These are phyloP conservation scores for Ceramica pisi DNA, from an alignment of 2,888 invertebrate genomes.

Conservation along the genomic window DNA sequence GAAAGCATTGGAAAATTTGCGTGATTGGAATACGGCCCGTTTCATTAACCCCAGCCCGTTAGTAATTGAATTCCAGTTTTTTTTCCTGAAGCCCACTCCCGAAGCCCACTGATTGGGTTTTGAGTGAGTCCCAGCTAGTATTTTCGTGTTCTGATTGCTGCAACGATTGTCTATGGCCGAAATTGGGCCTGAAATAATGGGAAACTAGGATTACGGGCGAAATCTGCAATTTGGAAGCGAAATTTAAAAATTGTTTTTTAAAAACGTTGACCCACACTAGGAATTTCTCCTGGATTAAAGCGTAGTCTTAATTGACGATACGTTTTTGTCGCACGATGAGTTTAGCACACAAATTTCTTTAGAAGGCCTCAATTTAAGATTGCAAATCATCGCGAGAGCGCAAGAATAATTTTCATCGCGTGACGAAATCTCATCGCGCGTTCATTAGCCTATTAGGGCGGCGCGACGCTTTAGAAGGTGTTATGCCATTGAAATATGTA, in stretches of 20 bases:
- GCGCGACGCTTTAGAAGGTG: no score
- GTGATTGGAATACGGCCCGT: slow-evolving; percentile 38
- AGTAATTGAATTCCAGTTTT: slow-evolving; percentile 68
- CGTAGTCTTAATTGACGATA: no score
- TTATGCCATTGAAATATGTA: neutral
- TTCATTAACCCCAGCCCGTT: slow-evolving; percentile 52
- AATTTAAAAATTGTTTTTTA: slow-evolving; percentile 33
- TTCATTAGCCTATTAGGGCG: no score
- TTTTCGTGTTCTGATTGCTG: slow-evolving; percentile 48
- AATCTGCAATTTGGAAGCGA: slow-evolving; percentile 21
- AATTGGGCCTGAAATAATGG: slow-evolving; percentile 52
- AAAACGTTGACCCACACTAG: no score
- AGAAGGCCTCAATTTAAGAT: no score
- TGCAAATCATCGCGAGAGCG: no score
- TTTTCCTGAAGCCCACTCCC: slow-evolving; percentile 48
- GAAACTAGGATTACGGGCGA: slow-evolving; percentile 12
- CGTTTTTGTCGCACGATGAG: no score
- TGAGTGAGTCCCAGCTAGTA: slow-evolving; percentile 54
- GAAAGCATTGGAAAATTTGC: slow-evolving; percentile 36
- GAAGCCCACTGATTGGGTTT: slow-evolving; percentile 64
- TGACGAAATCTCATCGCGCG: no score
- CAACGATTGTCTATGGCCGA: slow-evolving; percentile 42
- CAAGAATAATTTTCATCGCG: no score
- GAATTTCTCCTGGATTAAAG: no score
- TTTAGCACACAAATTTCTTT: no score